phyloP scores from a whole-genome alignment of 2,113 vertebrate species.

The Corvus hawaiiensis region DNA sequence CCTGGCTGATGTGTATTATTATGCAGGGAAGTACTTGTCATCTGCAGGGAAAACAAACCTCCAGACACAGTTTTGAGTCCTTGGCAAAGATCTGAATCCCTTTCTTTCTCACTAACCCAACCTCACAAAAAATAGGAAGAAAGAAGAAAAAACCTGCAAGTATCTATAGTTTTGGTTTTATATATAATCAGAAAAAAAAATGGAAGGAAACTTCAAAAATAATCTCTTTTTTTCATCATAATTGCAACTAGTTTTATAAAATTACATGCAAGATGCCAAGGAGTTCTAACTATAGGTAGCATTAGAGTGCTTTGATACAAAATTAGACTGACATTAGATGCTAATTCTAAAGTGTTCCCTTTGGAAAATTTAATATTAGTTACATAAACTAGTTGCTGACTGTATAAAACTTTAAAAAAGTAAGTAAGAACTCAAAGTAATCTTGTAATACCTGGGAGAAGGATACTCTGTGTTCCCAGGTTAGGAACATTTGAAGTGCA shows the following conservation, averaged over 20 bases:
- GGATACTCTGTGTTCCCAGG: neutral
- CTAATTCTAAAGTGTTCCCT: neutral
- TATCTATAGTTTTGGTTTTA: neutral
- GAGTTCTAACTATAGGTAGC: neutral
- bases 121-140: neutral
- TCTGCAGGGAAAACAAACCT: neutral
- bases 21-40: neutral
- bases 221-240: neutral
- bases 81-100: neutral
- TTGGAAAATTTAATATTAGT: neutral
- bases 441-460: neutral
- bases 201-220: neutral
- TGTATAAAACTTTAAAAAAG: neutral
- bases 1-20: neutral
- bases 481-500: neutral
- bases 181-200: neutral
- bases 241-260: neutral
- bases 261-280: neutral
- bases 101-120: neutral
- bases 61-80: neutral
- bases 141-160: neutral
- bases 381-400: neutral
- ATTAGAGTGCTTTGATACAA: neutral
- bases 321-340: neutral
- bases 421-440: neutral